Evolutionary conservation across 2,888 invertebrate species (phyloP), one percentile per base, ranked within the genome.

Genomic region (Cantharis rufa): DNA sequence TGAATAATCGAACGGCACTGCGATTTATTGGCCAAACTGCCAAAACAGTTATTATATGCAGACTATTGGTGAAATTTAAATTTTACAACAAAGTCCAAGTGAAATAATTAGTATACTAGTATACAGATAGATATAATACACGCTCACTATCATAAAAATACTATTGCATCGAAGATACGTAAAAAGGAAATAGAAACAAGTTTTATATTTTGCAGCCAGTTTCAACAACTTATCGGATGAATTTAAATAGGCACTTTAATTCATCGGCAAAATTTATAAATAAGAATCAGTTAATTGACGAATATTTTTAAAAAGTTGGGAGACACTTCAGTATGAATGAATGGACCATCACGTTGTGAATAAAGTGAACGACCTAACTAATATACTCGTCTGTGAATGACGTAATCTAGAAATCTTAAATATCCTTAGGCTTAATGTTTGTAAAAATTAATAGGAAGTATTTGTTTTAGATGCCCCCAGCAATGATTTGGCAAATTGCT

Each of bases 391-490:
- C 75, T 78, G 73, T 78, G 78, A 78, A 76, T 76, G 78, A 78
- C 78, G 75, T 74, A 78, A 76, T 76, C 72, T 64, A 70, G 70
- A 77, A 71, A 75, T 75, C 72, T 78, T 68, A 32, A 70, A 72
- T 28, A 69, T 24, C 69, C 69, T 24, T 11, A 64, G 71, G 70
- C 70, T 62, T 70, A 68, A 69, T 69, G 71, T 24, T 78, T 72
- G 64, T 69, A 63, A 73, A 78, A 76, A 73, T 76, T 73, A 76
- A 78, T 62, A 78, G 75, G 75, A 78, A 78, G 78, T 76, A 74
- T 75, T 81, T 77, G 66, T 82, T 82, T 75, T 80, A 83, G 83
- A 80, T 78, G 75, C 74, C 71, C 70, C 69, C 68, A 74, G 72
- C 75, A 32, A 74, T 76, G 77, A 76, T 72, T 77, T 28, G 76